These are phyloP conservation scores for Carterocephalus palaemon DNA, from an alignment of 2,888 invertebrate species.

Conservation along the genomic window DNA sequence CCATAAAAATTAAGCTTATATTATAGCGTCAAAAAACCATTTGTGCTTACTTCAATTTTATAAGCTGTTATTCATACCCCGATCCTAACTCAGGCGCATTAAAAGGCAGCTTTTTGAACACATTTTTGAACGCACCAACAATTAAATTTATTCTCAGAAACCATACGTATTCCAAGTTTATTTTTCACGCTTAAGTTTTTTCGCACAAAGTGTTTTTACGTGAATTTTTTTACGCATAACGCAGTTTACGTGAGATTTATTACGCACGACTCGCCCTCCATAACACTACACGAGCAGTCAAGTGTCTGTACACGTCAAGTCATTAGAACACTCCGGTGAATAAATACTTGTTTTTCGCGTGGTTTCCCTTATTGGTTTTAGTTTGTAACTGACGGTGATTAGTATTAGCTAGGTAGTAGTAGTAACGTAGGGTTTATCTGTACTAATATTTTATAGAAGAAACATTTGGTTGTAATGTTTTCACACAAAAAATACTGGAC, in stretches of 20 bases:
- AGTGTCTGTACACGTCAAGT: background rate
- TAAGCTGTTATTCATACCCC: no score
- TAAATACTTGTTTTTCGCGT: background rate
- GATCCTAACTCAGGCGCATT: background rate
- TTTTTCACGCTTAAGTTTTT: conserved; percentile 15
- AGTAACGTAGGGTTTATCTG: no score
- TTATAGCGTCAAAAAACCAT: no score
- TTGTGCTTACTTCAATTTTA: no score
- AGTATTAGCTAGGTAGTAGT: no score
- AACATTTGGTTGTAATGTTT: no score
- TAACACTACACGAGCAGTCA: conserved; percentile 2
- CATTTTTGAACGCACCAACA: conserved; percentile 20
- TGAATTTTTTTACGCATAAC: conserved; percentile 13
- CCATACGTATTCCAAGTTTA: conserved; percentile 8
- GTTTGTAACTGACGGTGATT: conserved; percentile 2
- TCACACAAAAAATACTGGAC: no score
- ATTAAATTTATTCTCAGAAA: conserved; percentile 14
- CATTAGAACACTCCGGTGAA: conserved; percentile 5
- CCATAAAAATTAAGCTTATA: no score
- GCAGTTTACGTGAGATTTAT: conserved; percentile 11
- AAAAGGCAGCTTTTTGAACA: conserved; percentile 10
- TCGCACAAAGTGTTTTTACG: conserved; percentile 8
- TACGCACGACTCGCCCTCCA: conserved; percentile 4
- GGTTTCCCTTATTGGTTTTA: no score
- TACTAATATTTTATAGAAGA: no score